These are phyloP conservation scores for Tragelaphus imberbis DNA, from an alignment of 2,113 vertebrate genomes.

Conservation along the genomic window DNA sequence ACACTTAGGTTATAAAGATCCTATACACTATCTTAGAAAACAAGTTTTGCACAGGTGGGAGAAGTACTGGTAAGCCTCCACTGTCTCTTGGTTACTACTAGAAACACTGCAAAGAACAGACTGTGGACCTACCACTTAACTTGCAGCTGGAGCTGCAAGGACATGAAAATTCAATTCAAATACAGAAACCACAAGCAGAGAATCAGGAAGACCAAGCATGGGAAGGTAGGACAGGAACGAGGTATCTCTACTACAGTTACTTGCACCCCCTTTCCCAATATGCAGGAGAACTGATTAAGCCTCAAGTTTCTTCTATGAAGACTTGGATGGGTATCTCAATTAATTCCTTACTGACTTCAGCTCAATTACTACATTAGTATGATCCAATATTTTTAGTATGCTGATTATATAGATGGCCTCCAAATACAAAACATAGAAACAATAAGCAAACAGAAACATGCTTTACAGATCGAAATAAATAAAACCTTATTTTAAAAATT, in stretches of 20 bases:
- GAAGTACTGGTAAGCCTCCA: neutral
- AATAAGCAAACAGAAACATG: neutral
- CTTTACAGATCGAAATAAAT: neutral
- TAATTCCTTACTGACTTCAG: neutral
- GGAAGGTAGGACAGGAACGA: neutral
- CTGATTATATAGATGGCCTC: neutral
- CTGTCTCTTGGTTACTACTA: too few relatives aligned
- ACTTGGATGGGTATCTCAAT: neutral
- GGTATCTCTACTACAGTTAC: neutral
- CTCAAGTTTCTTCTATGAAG: neutral
- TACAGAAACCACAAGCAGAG: neutral
- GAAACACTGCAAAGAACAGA: neutral
- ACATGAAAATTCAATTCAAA: neutral
- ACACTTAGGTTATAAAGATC: neutral
- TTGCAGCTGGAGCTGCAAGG: neutral
- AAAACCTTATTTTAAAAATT: neutral
- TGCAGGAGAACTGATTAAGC: neutral
- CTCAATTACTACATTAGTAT: neutral
- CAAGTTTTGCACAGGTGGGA: neutral
- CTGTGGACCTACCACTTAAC: neutral
- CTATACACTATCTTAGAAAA: neutral
- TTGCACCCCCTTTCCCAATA: neutral
- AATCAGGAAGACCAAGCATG: neutral
- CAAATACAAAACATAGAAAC: neutral
- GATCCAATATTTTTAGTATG: neutral